These are phyloP conservation scores for Calameuta pallipes DNA, from an alignment of 2,888 invertebrate genomes.

Conservation along the genomic window DNA sequence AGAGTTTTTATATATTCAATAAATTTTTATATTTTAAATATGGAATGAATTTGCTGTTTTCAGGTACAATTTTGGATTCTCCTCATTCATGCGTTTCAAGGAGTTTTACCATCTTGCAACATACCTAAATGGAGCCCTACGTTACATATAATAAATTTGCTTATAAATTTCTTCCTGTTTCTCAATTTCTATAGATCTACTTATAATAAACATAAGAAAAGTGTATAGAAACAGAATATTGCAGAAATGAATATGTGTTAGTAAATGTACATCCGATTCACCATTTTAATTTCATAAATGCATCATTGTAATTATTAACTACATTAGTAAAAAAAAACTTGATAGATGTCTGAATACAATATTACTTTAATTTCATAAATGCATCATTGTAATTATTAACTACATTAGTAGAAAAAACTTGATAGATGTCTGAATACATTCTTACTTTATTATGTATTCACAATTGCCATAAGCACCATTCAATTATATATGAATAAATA, in stretches of 20 bases:
- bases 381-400: neutral
- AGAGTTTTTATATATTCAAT: neutral
- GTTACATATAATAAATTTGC: constrained; percentile 71
- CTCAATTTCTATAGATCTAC: constrained; percentile 74
- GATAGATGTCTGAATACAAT: neutral
- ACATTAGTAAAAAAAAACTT: neutral
- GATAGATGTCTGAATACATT: neutral
- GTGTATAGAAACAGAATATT: constrained; percentile 9
- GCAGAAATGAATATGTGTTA: neutral
- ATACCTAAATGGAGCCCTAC: constrained; percentile 66
- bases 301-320: neutral
- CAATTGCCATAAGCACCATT: neutral
- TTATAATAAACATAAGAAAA: constrained; percentile 58
- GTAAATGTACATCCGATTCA: neutral
- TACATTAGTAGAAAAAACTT: neutral
- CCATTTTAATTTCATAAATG: neutral
- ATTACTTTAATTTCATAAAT: neutral
- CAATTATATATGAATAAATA: neutral
- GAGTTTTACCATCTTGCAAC: constrained; percentile 68
- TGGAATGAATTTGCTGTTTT: constrained; percentile 37
- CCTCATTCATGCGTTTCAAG: constrained; percentile 69
- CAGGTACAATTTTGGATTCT: constrained; percentile 76
- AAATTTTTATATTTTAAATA: neutral
- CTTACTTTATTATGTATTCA: neutral
- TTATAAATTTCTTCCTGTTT: constrained; percentile 76